phyloP scores from a whole-genome alignment of 2,888 invertebrate species.

The Noctua janthina region DNA sequence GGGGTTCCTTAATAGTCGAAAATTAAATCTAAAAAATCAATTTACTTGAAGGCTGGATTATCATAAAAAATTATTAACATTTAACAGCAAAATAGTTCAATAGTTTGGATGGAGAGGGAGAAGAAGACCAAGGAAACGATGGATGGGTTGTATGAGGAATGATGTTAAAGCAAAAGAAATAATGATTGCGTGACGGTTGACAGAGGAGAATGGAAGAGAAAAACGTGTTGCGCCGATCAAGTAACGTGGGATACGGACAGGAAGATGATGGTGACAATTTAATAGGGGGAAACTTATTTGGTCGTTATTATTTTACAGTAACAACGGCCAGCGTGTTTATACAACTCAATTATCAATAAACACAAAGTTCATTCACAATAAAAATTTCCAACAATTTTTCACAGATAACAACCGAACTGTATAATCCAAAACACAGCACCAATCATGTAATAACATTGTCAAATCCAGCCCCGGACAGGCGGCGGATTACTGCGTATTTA shows the following conservation, averaged over 20 bases:
- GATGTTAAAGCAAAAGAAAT: neutral
- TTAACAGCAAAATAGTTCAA: neutral
- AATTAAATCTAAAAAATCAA: neutral
- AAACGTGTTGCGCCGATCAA: neutral
- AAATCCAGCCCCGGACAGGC: slow-evolving; percentile 74
- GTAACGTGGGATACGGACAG: neutral
- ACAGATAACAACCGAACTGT: slow-evolving; percentile 5
- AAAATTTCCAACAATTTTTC: neutral
- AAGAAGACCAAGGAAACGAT: neutral
- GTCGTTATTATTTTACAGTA: neutral
- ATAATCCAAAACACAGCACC: slow-evolving; percentile 49
- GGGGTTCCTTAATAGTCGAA: neutral
- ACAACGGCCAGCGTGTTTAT: neutral
- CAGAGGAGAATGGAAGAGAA: neutral
- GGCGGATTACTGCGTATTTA: slow-evolving; percentile 84
- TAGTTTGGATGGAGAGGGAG: neutral
- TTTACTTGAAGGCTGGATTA: neutral
- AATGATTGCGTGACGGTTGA: neutral
- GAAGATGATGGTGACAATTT: neutral
- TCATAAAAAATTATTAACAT: slow-evolving; percentile 15
- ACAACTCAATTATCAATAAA: neutral
- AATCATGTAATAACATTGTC: slow-evolving; percentile 72
- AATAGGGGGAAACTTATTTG: slow-evolving; percentile 4
- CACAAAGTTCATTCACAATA: neutral
- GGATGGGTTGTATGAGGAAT: neutral